Conservation (phyloP, 2,888 invertebrate genomes). For the Psylliodes chrysocephalus region DNA sequence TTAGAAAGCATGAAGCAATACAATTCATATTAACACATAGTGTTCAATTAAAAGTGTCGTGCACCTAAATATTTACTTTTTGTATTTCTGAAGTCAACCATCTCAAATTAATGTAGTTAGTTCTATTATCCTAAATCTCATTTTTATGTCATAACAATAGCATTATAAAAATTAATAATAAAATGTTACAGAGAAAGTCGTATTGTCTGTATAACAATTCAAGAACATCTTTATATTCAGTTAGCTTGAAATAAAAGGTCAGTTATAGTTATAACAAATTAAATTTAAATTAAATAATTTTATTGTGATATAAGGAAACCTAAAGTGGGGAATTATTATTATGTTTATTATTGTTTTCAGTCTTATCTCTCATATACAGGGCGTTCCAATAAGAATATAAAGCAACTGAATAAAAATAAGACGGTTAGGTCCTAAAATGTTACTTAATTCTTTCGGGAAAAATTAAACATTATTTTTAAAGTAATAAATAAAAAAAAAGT, state of each 20-base stretch:
- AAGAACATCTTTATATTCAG: neutral
- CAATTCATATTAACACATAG: neutral
- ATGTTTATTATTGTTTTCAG: too few species aligned
- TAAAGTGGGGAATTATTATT: too few species aligned
- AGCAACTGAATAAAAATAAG: too few species aligned
- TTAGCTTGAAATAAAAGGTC: neutral
- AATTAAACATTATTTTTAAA: too few species aligned
- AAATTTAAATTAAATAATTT: neutral
- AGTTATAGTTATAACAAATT: neutral
- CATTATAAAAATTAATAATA: neutral
- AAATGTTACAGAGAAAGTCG: neutral
- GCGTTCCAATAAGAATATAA: too few species aligned
- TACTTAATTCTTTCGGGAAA: too few species aligned
- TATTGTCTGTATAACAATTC: neutral
- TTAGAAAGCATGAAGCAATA: slow-evolving; percentile 10
- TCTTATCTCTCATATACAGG: too few species aligned
- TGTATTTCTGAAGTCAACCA: slow-evolving; percentile 9
- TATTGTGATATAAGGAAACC: neutral
- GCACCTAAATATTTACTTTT: neutral
- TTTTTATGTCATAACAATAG: neutral
- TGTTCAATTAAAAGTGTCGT: neutral
- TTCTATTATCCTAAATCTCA: neutral
- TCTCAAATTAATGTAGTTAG: neutral
- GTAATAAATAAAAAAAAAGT: too few species aligned
- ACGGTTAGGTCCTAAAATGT: too few species aligned